Conservation (phyloP, 2,888 invertebrate species). For the Apomyelois bistriatella region DNA sequence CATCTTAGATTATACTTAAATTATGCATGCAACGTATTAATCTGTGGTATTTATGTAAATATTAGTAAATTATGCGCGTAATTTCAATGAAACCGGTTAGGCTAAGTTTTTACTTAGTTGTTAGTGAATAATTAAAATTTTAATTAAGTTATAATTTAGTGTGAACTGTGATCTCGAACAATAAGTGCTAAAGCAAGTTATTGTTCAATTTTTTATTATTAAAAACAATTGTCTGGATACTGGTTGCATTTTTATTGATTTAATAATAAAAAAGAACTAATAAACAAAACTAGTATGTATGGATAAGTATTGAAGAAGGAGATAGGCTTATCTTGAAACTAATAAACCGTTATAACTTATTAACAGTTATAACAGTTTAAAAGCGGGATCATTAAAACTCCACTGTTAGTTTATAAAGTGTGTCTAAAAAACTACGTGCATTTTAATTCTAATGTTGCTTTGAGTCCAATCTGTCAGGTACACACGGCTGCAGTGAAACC, state of each 20-base stretch:
- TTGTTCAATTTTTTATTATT: conserved; percentile 51
- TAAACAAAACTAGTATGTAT: too few relatives aligned
- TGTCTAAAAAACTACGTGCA: too few relatives aligned
- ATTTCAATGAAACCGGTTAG: conserved; percentile 9
- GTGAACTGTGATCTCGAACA: conserved; percentile 69
- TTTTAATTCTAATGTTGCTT: too few relatives aligned
- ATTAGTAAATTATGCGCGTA: conserved; percentile 3
- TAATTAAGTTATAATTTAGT: conserved; percentile 21
- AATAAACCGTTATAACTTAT: too few relatives aligned
- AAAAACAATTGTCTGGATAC: conserved; percentile 34
- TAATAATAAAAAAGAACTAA: neutral
- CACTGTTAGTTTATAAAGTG: too few relatives aligned
- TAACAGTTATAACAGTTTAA: too few relatives aligned
- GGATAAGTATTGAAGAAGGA: too few relatives aligned
- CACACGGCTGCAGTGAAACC: too few relatives aligned
- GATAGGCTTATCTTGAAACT: too few relatives aligned
- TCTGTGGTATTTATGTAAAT: conserved; percentile 3
- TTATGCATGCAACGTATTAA: neutral
- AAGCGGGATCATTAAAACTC: too few relatives aligned
- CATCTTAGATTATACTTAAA: neutral
- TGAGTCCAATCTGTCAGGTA: too few relatives aligned
- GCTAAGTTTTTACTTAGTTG: conserved; percentile 2
- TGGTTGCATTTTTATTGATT: conserved; percentile 21
- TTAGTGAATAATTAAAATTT: neutral
- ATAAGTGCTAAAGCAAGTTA: conserved; percentile 73